Evolutionary conservation across 2,888 invertebrate species (phyloP).

Genomic region (Ophraella communa): DNA sequence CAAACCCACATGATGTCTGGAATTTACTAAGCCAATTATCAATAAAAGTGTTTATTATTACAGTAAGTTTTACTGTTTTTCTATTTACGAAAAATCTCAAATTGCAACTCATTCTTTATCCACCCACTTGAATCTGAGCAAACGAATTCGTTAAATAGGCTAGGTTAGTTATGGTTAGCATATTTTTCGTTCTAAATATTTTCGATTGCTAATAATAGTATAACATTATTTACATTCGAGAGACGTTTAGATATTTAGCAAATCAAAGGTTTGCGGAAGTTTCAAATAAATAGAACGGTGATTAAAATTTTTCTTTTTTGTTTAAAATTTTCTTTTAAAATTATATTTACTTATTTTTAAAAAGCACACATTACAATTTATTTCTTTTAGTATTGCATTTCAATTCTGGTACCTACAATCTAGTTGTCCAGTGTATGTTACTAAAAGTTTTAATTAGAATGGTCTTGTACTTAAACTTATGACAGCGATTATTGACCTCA

Average conservation of each 20-base stretch:
- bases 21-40: background rate
- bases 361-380: too few species aligned
- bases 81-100: background rate
- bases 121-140: background rate
- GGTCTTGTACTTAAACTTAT: too few species aligned
- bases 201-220: constrained; percentile 14
- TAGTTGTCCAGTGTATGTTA: too few species aligned
- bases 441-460: too few species aligned
- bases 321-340: too few species aligned
- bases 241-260: background rate
- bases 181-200: constrained; percentile 1
- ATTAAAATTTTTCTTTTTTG: background rate
- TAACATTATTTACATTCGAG: constrained; percentile 1
- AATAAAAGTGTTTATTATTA: background rate
- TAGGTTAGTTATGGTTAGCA: constrained; percentile 22
- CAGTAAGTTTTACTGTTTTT: background rate
- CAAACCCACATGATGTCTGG: background rate
- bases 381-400: too few species aligned
- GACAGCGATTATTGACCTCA: too few species aligned
- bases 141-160: constrained; percentile 13
- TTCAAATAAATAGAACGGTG: background rate
- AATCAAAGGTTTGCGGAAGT: background rate
- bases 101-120: background rate
- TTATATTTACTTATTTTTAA: too few species aligned
- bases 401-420: too few species aligned